A percentile compares a stretch with the other conserved stretches of the same genome.
These are phyloP conservation scores for Heliconius hewitsoni DNA, from an alignment of 1,140 invertebrate species.

Conservation along the genomic window DNA sequence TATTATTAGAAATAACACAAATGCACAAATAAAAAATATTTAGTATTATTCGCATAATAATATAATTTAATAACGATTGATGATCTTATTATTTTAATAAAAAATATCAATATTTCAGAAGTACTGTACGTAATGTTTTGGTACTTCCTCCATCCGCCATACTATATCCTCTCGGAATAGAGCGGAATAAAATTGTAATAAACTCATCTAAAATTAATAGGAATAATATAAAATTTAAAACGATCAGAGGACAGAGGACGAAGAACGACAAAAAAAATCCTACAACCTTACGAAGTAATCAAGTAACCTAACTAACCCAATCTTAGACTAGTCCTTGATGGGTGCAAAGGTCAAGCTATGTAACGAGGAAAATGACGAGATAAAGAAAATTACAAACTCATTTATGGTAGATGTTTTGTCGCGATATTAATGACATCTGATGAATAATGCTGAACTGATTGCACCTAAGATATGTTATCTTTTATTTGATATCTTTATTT, in stretches of 20 bases:
- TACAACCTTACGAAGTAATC: no score
- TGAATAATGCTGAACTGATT: neutral
- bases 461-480: neutral
- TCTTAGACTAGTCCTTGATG: neutral
- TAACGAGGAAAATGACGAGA: neutral
- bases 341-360: neutral
- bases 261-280: neutral
- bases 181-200: no score
- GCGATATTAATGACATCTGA: neutral
- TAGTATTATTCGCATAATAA: no score
- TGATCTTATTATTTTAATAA: no score
- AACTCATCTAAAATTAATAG: no score
- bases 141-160: no score
- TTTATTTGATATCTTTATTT: neutral
- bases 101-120: no score
- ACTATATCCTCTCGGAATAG: no score
- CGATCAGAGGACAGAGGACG: neutral
- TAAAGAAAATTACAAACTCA: slow-evolving; percentile 1
- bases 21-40: no score
- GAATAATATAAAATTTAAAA: neutral
- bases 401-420: slow-evolving; percentile 3
- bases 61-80: no score
- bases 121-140: no score
- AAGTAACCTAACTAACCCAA: neutral
- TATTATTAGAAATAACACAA: no score